Evolutionary conservation across 2,797 vertebrate genomes (phyloP).

Genomic region (Gastrophryne carolinensis): DNA sequence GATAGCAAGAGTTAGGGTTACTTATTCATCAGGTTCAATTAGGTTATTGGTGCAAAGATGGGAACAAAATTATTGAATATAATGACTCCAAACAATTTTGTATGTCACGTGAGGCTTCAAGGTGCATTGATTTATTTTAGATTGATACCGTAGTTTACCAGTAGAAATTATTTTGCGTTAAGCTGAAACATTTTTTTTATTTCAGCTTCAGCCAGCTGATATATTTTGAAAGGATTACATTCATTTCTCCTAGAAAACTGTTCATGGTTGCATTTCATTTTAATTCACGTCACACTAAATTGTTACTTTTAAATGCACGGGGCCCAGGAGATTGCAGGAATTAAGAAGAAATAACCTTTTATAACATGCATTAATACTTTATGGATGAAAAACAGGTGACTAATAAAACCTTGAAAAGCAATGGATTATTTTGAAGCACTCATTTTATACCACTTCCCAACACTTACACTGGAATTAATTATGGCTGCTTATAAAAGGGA

Average conservation of each 20-base stretch:
- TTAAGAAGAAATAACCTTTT: constrained; percentile 49
- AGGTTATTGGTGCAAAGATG: too few species aligned
- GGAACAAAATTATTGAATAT: too few species aligned
- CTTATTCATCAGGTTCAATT: too few species aligned
- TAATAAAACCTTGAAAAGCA: constrained; percentile 30
- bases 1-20: too few species aligned
- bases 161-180: too few species aligned
- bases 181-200: too few species aligned
- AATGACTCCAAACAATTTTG: too few species aligned
- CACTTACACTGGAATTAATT: constrained; percentile 9
- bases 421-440: constrained; percentile 10
- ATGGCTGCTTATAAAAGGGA: neutral
- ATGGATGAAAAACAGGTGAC: constrained; percentile 51
- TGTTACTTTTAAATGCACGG: constrained; percentile 23
- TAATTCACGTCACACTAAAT: constrained; percentile 32
- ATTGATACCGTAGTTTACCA: too few species aligned
- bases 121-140: too few species aligned
- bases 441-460: constrained; percentile 1
- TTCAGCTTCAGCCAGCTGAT: neutral
- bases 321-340: constrained; percentile 32
- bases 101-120: too few species aligned
- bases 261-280: constrained; percentile 24
- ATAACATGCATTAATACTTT: constrained; percentile 39
- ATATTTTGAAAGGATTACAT: constrained; percentile 26
- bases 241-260: constrained; percentile 16